These are phyloP conservation scores for Sarcophaga bullata DNA, from an alignment of 1,140 invertebrate genomes.

Conservation along the genomic window DNA sequence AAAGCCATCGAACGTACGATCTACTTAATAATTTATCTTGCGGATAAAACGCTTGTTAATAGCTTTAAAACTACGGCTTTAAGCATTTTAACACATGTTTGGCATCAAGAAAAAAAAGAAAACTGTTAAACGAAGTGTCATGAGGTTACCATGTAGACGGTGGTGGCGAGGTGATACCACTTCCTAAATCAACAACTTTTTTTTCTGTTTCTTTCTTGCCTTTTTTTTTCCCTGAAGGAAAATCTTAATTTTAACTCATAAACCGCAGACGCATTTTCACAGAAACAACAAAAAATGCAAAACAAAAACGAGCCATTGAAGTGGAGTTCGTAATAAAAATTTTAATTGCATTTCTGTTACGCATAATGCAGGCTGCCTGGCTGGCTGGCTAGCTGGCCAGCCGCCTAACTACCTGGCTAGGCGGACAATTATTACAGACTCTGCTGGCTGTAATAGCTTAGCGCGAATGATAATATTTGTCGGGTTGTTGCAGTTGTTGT, in stretches of 20 bases:
- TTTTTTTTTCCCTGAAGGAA: background rate
- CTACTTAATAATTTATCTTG: too few relatives aligned
- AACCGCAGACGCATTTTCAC: conserved; percentile 4
- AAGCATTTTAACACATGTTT: conserved; percentile 20
- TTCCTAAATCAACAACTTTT: background rate
- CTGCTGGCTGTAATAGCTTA: too few relatives aligned
- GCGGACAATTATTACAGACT: too few relatives aligned
- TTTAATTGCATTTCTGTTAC: conserved; percentile 39
- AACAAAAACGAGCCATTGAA: too few relatives aligned
- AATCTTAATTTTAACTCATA: background rate
- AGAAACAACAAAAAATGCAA: too few relatives aligned
- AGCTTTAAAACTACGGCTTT: background rate
- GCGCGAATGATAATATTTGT: too few relatives aligned
- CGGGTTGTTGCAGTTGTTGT: too few relatives aligned
- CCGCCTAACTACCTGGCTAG: too few relatives aligned
- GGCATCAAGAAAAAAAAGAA: background rate
- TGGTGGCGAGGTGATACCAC: background rate
- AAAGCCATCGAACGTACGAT: background rate
- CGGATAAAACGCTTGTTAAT: background rate
- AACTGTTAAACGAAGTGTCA: background rate
- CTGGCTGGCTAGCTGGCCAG: too few relatives aligned
- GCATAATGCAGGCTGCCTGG: background rate
- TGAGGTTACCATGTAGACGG: background rate
- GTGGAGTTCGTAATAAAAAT: background rate
- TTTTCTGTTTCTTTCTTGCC: too few relatives aligned